These are phyloP conservation scores for Campoplex capitator DNA, from an alignment of 2,888 invertebrate species.

Conservation along the genomic window DNA sequence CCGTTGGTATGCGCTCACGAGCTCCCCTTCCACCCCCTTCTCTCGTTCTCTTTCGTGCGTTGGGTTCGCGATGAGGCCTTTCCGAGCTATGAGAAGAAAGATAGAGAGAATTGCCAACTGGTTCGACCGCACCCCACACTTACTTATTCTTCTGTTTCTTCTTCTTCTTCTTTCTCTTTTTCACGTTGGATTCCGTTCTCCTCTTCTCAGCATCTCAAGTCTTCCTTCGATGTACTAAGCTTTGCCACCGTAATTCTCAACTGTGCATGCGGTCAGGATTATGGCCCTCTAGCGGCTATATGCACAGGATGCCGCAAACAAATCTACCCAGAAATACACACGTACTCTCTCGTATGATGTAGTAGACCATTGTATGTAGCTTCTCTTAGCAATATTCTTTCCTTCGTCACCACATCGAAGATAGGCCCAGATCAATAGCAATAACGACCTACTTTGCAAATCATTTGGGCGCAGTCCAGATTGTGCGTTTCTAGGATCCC, in stretches of 20 bases:
- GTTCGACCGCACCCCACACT: slow-evolving; percentile 51
- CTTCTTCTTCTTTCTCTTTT: slow-evolving; percentile 33
- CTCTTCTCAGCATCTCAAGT: not conserved
- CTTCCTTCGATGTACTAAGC: slow-evolving; percentile 24
- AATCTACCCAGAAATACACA: slow-evolving; percentile 19
- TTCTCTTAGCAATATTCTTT: not conserved
- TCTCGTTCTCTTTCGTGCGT: slow-evolving; percentile 46
- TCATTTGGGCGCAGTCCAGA: not conserved
- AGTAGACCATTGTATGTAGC: no score
- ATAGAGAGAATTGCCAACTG: slow-evolving; percentile 58
- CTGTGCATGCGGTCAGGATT: slow-evolving; percentile 38
- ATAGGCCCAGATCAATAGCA: not conserved
- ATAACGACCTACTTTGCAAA: not conserved
- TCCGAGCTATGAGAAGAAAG: slow-evolving; percentile 65
- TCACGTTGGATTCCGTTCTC: slow-evolving; percentile 14
- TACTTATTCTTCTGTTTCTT: slow-evolving; percentile 30
- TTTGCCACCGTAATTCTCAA: slow-evolving; percentile 55
- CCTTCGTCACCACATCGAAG: not conserved
- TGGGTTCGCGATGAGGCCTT: slow-evolving; percentile 67
- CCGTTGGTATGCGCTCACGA: slow-evolving; percentile 74
- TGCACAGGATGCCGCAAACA: no score
- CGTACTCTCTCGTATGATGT: not conserved
- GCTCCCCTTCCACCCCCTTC: slow-evolving; percentile 36
- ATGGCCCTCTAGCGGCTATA: no score
- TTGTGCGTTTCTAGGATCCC: not conserved